phyloP scores from a whole-genome alignment of 2,888 invertebrate species.

The Pristionchus fissidentatus region DNA sequence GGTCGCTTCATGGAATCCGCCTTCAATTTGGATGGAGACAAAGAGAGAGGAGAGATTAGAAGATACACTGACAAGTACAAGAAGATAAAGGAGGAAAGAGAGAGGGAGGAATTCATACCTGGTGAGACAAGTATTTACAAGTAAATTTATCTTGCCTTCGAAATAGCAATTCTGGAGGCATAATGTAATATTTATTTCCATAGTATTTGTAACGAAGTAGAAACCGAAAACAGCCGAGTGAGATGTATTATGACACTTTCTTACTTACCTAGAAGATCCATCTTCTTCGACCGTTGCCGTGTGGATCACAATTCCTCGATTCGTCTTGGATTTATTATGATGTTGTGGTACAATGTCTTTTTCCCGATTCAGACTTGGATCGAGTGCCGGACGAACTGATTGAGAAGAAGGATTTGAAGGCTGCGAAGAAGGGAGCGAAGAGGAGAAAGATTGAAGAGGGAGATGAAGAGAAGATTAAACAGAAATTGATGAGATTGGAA shows the following conservation, averaged over 20 bases:
- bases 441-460: conserved; percentile 54
- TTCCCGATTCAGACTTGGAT: background rate
- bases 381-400: conserved; percentile 36
- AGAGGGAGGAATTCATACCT: conserved; percentile 58
- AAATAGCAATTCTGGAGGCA: too few species aligned
- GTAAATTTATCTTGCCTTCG: too few species aligned
- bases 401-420: conserved; percentile 54
- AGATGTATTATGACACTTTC: too few species aligned
- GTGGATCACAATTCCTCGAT: too few species aligned
- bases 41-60: conserved; percentile 63
- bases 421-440: conserved; percentile 57
- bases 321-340: background rate
- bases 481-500: conserved; percentile 43
- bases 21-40: conserved; percentile 62
- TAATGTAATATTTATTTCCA: too few species aligned
- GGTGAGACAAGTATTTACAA: conserved; percentile 53
- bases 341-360: background rate
- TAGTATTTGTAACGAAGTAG: too few species aligned
- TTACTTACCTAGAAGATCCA: too few species aligned
- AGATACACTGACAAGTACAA: conserved; percentile 73
- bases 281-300: too few species aligned
- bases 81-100: conserved; percentile 49
- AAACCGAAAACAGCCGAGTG: background rate
- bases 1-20: conserved; percentile 67
- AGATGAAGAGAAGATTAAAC: conserved; percentile 47